A percentile compares a stretch with the other conserved stretches of the same genome.
These are phyloP conservation scores for Nematostella vectensis DNA, from an alignment of 92 coral and sea anemone species.

Conservation along the genomic window DNA sequence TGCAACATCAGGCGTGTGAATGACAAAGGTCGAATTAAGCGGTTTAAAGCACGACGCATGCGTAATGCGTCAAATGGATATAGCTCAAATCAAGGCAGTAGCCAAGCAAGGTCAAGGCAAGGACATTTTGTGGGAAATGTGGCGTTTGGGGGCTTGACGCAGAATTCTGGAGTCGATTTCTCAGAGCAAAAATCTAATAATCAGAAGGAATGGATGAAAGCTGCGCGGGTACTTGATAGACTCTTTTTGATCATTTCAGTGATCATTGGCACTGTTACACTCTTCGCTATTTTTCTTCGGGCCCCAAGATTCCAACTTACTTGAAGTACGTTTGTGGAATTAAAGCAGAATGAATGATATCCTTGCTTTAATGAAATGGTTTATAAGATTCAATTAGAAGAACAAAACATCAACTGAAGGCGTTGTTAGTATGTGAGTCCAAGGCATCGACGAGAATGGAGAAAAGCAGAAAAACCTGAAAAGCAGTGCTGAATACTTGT, in stretches of 20 bases:
- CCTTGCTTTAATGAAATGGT: too few relatives aligned
- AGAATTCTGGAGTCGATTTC: background rate
- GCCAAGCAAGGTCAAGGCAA: background rate
- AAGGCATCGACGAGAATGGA: too few relatives aligned
- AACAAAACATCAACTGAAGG: too few relatives aligned
- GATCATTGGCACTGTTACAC: constrained; percentile 37
- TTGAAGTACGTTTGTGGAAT: too few relatives aligned
- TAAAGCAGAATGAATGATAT: too few relatives aligned
- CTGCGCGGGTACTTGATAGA: constrained; percentile 77
- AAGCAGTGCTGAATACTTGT: too few relatives aligned
- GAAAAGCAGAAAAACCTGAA: too few relatives aligned
- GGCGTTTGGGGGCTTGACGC: background rate
- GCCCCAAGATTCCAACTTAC: constrained; percentile 63
- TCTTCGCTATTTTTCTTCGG: constrained; percentile 50
- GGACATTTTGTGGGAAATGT: background rate
- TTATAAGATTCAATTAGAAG: too few relatives aligned
- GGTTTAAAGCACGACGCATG: constrained; percentile 4
- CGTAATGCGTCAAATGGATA: background rate
- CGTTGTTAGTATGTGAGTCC: too few relatives aligned
- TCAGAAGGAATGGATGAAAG: constrained; percentile 78
- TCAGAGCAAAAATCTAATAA: constrained; percentile 24
- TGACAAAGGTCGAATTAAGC: background rate
- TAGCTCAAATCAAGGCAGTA: background rate
- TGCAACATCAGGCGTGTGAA: background rate
- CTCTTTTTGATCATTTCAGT: constrained; percentile 54